Conservation (phyloP, 2,113 vertebrate species). For the Tylochromis polylepis region DNA sequence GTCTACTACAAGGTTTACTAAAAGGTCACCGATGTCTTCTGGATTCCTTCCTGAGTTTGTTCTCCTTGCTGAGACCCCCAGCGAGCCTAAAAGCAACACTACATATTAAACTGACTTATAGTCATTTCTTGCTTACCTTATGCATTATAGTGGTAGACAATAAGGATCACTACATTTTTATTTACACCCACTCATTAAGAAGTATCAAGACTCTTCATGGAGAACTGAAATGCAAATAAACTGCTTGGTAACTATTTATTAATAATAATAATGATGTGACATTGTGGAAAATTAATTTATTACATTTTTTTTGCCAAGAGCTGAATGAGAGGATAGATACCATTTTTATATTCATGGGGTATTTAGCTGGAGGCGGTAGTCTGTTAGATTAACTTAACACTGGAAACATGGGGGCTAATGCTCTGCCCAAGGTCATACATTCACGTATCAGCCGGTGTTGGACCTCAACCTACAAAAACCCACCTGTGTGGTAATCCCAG, state of each 20-base stretch:
- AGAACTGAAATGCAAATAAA: not conserved
- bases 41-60: rapidly evolving
- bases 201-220: too few relatives aligned
- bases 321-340: not conserved
- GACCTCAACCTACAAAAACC: not conserved
- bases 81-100: not conserved
- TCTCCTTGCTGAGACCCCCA: not conserved
- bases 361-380: not conserved
- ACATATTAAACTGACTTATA: not conserved
- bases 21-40: not conserved
- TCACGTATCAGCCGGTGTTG: not conserved
- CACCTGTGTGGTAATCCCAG: not conserved
- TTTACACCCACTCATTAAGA: not conserved
- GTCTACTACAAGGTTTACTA: not conserved
- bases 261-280: not conserved
- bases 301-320: not conserved
- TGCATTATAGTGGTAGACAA: not conserved
- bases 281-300: not conserved
- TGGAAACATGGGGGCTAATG: not conserved
- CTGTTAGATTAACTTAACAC: not conserved
- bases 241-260: not conserved
- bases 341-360: not conserved
- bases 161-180: not conserved
- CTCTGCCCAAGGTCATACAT: not conserved
- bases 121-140: not conserved